These are phyloP conservation scores for Escarpia spicata DNA, from an alignment of 2,888 invertebrate genomes.

Conservation along the genomic window DNA sequence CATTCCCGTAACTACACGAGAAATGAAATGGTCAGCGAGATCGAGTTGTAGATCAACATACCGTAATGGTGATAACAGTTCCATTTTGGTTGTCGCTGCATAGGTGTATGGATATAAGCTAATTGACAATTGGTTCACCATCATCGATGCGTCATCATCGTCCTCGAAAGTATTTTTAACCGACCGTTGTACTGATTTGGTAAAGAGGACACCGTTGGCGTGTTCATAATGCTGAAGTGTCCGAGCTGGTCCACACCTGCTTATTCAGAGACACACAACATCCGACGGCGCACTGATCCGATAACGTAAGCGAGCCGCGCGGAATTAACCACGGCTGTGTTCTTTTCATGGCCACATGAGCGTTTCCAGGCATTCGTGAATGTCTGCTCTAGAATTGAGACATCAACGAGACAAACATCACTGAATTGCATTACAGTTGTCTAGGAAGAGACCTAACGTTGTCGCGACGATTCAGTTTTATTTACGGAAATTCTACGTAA, in stretches of 20 bases:
- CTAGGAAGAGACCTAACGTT: not conserved
- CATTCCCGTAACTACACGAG: too few relatives aligned
- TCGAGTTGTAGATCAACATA: too few relatives aligned
- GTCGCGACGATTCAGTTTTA: not conserved
- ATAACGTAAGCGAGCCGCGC: not conserved
- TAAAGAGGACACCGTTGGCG: too few relatives aligned
- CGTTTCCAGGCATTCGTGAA: not conserved
- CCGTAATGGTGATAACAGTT: too few relatives aligned
- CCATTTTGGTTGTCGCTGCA: too few relatives aligned
- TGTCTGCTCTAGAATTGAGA: not conserved
- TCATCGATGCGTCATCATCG: too few relatives aligned
- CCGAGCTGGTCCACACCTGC: not conserved
- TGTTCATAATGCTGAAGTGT: not conserved
- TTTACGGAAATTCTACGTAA: not conserved
- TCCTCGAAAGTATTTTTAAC: too few relatives aligned
- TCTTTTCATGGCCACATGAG: not conserved
- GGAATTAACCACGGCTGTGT: not conserved
- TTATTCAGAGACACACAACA: not conserved
- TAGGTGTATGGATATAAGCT: too few relatives aligned
- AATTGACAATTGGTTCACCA: too few relatives aligned
- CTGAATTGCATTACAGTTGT: not conserved
- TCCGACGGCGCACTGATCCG: not conserved
- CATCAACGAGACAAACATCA: not conserved
- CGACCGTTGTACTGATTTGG: too few relatives aligned
- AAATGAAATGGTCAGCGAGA: too few relatives aligned